Evolutionary conservation across 2,888 invertebrate species (phyloP).

Genomic region (Unio delphinus): DNA sequence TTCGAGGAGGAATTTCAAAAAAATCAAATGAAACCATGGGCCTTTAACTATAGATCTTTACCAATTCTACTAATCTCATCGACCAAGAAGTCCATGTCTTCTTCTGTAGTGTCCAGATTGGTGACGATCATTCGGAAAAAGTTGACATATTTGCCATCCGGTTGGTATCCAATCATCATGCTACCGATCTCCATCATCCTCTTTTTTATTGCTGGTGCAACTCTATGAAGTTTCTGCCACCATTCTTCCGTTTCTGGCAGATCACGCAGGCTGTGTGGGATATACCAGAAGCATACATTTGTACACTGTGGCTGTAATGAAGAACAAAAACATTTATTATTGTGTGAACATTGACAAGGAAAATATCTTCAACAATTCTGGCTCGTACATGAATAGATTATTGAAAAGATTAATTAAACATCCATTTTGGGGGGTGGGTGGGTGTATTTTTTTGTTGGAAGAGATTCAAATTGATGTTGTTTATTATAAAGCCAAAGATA

Average conservation of each 20-base stretch:
- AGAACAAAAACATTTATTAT: neutral
- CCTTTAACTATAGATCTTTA: slow-evolving; percentile 80
- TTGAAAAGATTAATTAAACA: too few species aligned
- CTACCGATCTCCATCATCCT: slow-evolving; percentile 97
- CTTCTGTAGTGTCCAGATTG: slow-evolving; percentile 90
- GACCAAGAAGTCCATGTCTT: slow-evolving; percentile 94
- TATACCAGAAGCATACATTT: slow-evolving; percentile 99
- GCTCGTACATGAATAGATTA: too few species aligned
- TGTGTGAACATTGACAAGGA: neutral
- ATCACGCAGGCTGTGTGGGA: slow-evolving; percentile 82
- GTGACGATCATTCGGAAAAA: slow-evolving; percentile 99
- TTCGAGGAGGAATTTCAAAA: too few species aligned
- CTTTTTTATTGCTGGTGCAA: slow-evolving; percentile 93
- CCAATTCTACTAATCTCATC: slow-evolving; percentile 95
- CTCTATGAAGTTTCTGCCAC: slow-evolving; percentile 67
- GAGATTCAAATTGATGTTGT: too few species aligned
- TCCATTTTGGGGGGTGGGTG: too few species aligned
- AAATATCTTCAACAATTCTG: too few species aligned
- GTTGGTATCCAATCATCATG: slow-evolving; percentile 99
- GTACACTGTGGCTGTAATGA: slow-evolving; percentile 87
- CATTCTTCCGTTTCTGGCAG: slow-evolving; percentile 48
- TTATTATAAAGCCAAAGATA: too few species aligned
- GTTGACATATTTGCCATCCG: slow-evolving; percentile 94
- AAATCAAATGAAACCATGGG: too few species aligned
- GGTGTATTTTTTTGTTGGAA: too few species aligned